Conservation (phyloP, 2,113 vertebrate genomes). For the Lepus timidus region DNA sequence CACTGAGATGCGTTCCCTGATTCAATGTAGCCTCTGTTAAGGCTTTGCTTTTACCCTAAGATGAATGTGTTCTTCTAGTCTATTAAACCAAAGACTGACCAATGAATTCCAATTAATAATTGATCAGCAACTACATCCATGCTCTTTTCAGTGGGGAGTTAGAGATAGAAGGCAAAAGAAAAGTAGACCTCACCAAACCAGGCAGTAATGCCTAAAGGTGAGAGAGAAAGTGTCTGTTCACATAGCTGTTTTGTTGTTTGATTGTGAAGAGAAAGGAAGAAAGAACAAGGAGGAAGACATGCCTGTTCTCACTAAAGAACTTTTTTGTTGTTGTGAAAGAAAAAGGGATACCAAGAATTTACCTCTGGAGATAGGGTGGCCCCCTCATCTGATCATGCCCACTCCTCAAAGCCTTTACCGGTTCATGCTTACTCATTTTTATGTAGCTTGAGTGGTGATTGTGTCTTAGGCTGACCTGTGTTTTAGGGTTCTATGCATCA, state of each 20-base stretch:
- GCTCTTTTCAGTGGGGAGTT: constrained; percentile 2
- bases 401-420: background rate
- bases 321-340: background rate
- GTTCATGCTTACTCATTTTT: background rate
- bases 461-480: background rate
- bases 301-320: background rate
- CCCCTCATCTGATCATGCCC: background rate
- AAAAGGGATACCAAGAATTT: background rate
- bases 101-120: constrained; percentile 54
- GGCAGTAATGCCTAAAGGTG: background rate
- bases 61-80: constrained; percentile 37
- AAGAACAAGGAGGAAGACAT: background rate
- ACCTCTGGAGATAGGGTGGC: background rate
- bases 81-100: constrained; percentile 26
- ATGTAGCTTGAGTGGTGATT: background rate
- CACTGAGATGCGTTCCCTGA: background rate
- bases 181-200: background rate
- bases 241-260: background rate
- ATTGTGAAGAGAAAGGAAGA: background rate
- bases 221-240: background rate
- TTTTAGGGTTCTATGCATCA: background rate
- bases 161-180: background rate
- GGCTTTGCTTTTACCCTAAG: background rate
- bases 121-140: constrained; percentile 8
- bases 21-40: background rate